Evolutionary conservation across 23 tunicate genomes (phyloP), one percentile per base, ranked within the genome.

Genomic region (Botrylloides violaceus): DNA sequence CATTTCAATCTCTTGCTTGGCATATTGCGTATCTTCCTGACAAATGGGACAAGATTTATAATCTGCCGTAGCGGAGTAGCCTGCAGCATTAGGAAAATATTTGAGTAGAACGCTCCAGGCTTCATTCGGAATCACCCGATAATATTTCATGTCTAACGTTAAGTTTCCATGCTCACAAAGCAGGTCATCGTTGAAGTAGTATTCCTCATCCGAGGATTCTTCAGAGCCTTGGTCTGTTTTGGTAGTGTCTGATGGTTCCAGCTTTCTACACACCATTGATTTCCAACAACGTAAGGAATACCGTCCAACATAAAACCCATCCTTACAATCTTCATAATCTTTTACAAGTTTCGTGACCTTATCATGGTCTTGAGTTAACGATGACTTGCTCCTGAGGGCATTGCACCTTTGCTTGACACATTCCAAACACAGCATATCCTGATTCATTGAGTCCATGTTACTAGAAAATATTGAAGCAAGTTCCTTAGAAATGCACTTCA

Each of bases 211-310:
- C 57, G 31, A 30, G 27, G 32, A 19, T 0, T 38, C 23, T 68
- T 1, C 58, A 68, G 26, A 6, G 3, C n/a, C 61, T 26, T 36
- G 55, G 1, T 37, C 23, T 27, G 28, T 59, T 26, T 29, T 61
- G 7, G 36, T 20, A 3, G 43, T 60, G 6, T 63, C 24, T 30
- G 48, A 26, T n/a, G n/a, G n/a, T 22, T 34, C 34, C 2, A 85
- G n/a, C 2, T 75, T 57, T 56, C 75, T 48, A 36, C 72, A 12
- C 9, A 77, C 86, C 36, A 76, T 38, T 3, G 76, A 62, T 64
- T 76, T 75, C 95, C 95, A 87, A n/a, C 66, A 75, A 18, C 80
- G 79, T 34, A 87, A 27, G n/a, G 95, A 80, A 6, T 30, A 37
- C 48, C 70, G 39, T 21, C 95, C 95, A 61, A 87, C 73, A 36